Conservation (phyloP, 2,113 vertebrate genomes). For the Herpailurus yagouaroundi region DNA sequence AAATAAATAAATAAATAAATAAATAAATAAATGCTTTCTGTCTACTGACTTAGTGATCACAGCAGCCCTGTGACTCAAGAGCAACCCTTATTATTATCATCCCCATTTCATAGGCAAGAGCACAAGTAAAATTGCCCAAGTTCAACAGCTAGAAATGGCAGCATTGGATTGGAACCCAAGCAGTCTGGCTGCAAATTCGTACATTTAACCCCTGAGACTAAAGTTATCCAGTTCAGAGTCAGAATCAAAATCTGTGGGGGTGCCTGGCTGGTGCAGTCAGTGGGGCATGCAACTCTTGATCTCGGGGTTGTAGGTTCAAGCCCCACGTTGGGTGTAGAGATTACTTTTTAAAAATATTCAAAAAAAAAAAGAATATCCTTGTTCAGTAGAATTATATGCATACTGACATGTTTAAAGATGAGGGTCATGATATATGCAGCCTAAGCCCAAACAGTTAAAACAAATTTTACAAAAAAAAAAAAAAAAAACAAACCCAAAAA, state of each 20-base stretch:
- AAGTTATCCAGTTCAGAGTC: conserved; percentile 50
- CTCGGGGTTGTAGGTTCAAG: neutral
- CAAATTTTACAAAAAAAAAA: neutral
- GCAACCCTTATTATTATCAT: neutral
- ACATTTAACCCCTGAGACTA: conserved; percentile 45
- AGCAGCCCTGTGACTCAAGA: neutral
- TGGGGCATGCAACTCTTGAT: neutral
- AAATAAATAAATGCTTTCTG: neutral
- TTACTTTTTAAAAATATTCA: neutral
- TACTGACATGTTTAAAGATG: neutral
- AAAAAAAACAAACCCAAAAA: too few relatives aligned
- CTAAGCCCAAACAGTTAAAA: neutral
- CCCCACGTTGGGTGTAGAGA: neutral
- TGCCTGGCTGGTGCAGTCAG: neutral
- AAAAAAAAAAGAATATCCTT: neutral
- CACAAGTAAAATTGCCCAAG: neutral
- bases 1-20: too few relatives aligned
- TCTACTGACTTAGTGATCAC: neutral
- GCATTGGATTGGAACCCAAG: conserved; percentile 42
- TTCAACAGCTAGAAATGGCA: neutral
- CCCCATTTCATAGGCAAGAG: neutral
- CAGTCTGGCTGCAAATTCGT: neutral
- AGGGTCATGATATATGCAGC: neutral
- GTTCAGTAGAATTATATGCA: neutral
- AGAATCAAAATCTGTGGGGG: neutral